These are phyloP conservation scores for Peromyscus californicus DNA, from an alignment of 2,113 vertebrate genomes.

Conservation along the genomic window DNA sequence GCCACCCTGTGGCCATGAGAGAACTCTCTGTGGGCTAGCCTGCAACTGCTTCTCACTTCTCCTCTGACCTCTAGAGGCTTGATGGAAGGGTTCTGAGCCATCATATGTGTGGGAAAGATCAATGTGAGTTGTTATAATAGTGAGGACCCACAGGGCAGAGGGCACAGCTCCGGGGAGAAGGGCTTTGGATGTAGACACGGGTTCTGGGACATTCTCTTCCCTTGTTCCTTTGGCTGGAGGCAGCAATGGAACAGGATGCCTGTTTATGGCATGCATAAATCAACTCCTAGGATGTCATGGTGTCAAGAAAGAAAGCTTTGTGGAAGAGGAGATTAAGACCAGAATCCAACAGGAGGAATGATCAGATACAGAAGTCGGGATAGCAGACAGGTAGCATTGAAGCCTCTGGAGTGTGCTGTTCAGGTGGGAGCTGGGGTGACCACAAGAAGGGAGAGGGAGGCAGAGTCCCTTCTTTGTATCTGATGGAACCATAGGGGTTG, in stretches of 20 bases:
- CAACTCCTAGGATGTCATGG: background rate
- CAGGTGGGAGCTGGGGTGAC: no score
- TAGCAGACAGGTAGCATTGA: background rate
- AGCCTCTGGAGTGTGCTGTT: accelerated
- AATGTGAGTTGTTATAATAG: background rate
- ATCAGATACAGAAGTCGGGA: background rate
- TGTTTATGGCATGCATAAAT: background rate
- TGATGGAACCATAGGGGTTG: accelerated
- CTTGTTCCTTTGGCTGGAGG: background rate
- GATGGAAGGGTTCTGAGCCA: background rate
- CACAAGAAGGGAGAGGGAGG: no score
- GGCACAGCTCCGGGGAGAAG: background rate
- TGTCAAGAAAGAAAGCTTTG: background rate
- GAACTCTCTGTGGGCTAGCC: background rate
- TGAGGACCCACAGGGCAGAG: background rate
- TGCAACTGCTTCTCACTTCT: background rate
- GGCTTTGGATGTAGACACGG: background rate
- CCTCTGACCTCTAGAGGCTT: background rate
- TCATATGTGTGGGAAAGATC: no score
- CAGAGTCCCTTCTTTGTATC: background rate
- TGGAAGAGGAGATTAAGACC: accelerated
- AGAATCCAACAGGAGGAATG: background rate
- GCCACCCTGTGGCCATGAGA: background rate
- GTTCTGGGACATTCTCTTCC: slow-evolving; percentile 7
- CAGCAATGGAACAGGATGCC: background rate